phyloP scores from a whole-genome alignment of 2,888 invertebrate genomes.

The Mesodorylaimus sp. region DNA sequence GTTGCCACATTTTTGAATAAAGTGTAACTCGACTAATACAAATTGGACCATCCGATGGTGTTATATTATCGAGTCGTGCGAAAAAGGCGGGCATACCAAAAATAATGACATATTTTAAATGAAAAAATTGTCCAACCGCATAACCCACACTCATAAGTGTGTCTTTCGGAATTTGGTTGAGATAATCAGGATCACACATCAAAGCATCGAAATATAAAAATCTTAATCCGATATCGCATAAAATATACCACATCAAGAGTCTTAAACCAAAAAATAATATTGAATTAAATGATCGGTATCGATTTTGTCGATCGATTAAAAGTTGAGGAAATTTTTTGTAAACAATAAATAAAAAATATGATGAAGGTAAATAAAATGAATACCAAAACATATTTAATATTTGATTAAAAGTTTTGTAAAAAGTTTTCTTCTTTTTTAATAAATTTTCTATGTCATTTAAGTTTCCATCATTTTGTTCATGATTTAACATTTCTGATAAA shows the following conservation, averaged over 20 bases:
- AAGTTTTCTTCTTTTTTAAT: no score
- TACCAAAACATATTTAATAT: constrained; percentile 30
- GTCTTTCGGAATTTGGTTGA: neutral
- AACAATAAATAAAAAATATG: constrained; percentile 32
- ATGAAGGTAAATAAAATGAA: constrained; percentile 33
- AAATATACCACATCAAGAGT: constrained; percentile 31
- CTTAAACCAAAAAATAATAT: constrained; percentile 20
- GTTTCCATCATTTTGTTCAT: no score
- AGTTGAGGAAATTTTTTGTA: constrained; percentile 27
- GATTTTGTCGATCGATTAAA: constrained; percentile 15
- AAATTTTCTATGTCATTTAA: no score
- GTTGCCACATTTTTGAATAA: constrained; percentile 36
- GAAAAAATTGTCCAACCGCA: constrained; percentile 33
- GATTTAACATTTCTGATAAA: no score
- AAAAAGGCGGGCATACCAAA: constrained; percentile 33
- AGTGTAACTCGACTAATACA: constrained; percentile 34
- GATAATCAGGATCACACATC: constrained; percentile 16
- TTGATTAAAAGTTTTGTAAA: no score
- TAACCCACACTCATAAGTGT: constrained; percentile 16
- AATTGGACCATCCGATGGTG: constrained; percentile 31
- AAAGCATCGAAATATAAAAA: constrained; percentile 33
- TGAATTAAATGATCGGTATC: constrained; percentile 11
- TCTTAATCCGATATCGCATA: constrained; percentile 29
- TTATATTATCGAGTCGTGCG: constrained; percentile 32
- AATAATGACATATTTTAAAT: constrained; percentile 36